These are phyloP conservation scores for Teleiodes luculella DNA, from an alignment of 2,888 invertebrate genomes.

Conservation along the genomic window DNA sequence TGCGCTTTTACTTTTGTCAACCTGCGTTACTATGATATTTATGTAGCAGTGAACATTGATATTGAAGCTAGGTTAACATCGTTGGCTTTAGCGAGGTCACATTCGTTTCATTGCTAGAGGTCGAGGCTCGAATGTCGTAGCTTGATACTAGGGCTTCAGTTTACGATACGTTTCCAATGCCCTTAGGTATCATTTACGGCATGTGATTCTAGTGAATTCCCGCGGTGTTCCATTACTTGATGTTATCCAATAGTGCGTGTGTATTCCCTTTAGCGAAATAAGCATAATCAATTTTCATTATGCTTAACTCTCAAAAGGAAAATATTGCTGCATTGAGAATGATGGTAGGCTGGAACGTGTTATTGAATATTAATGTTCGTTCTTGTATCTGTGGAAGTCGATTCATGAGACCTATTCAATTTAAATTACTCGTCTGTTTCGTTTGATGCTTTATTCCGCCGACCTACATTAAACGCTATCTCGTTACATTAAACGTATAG, in stretches of 20 bases:
- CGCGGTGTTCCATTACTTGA: neutral
- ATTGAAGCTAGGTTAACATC: neutral
- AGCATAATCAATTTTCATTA: neutral
- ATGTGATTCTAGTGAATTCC: neutral
- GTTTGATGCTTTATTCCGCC: neutral
- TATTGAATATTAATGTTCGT: neutral
- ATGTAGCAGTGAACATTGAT: neutral
- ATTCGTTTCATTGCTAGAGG: neutral
- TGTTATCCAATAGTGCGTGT: neutral
- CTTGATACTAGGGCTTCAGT: conserved; percentile 8
- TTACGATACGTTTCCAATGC: neutral
- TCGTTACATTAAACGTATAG: no score
- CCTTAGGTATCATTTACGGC: conserved; percentile 1
- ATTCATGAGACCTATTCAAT: conserved; percentile 2
- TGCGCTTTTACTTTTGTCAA: conserved; percentile 1
- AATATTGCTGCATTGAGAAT: neutral
- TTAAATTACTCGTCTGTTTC: neutral
- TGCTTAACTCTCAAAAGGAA: neutral
- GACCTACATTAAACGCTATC: conserved; percentile 1
- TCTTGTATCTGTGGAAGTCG: neutral
- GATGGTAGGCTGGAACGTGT: neutral
- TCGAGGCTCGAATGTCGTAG: conserved; percentile 6
- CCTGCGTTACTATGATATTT: neutral
- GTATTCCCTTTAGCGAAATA: neutral
- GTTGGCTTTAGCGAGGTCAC: neutral